Evolutionary conservation across 1,140 invertebrate species (phyloP), one percentile per base, ranked within the genome.

Genomic region (Triops longicaudatus): DNA sequence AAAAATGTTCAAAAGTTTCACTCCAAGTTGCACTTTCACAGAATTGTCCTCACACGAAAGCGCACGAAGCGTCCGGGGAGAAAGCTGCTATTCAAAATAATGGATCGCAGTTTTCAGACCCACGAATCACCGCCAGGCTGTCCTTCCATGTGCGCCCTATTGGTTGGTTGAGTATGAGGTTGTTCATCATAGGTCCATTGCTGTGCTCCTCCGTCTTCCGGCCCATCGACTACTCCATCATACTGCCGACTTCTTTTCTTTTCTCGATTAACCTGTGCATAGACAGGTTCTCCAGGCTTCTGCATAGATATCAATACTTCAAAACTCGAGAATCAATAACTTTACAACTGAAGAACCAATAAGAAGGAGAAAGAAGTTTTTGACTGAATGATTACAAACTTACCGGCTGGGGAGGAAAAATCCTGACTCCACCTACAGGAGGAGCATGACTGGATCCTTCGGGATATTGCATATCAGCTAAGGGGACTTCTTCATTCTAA

Each of bases 261-360:
- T 83, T 91, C 90, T 84, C 91, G 88, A 83, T 92, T 92, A 80
- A 92, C 91, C 87, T 92, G 90, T 83, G 91, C 91, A 85, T 92
- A 92, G 63, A 92, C 86, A 80, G 91, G 91, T 85, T 92, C 91
- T 81, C 87, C 87, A 79, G 88, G 86, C 84, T 88, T 87, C 80
- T 87, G 84, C 85, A 88, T 86, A 85, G 78, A 77, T 41, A 17
- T 77, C 11, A 77, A 76, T 78, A 78, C 72, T 77, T 28, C 22
- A 80, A 22, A 77, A 74, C 31, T 72, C n/a, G 42, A 26, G 26
- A n/a, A 63, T 63, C 50, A 63, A 63, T 63, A 63, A 17, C 50
- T 22, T 44, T 37, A 37, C 31, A 37, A 37, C 7, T 37, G 26
- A 1, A n/a, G 28, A 63, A 75, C 17, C 26, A 75, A 26, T 28